These are phyloP conservation scores for Temnothorax nylanderi DNA, from an alignment of 1,140 invertebrate genomes.

Conservation along the genomic window DNA sequence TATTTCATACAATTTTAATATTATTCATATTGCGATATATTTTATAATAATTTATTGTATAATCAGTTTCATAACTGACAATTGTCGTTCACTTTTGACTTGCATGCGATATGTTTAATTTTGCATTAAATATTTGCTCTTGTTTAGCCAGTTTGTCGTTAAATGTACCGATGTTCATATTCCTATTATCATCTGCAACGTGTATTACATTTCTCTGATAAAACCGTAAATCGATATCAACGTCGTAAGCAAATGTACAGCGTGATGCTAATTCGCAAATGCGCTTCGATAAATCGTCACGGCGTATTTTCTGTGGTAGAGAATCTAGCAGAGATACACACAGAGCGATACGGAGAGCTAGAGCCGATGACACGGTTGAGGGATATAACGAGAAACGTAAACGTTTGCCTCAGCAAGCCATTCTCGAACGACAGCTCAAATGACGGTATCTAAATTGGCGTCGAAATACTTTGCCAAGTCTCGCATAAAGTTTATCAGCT, in stretches of 20 bases:
- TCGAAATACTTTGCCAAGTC: constrained; percentile 47
- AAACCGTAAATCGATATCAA: constrained; percentile 50
- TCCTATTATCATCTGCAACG: not conserved
- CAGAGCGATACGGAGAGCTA: constrained; percentile 33
- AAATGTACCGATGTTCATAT: not conserved
- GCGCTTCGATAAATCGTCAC: constrained; percentile 78
- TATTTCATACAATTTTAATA: not conserved
- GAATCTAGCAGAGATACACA: constrained; percentile 23
- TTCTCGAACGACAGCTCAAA: constrained; percentile 50
- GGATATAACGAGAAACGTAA: constrained; percentile 69
- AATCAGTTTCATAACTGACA: constrained; percentile 22
- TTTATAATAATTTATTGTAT: not conserved
- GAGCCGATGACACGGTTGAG: constrained; percentile 28
- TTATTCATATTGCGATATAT: not conserved
- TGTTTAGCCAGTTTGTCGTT: not conserved
- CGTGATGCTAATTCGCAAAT: constrained; percentile 76
- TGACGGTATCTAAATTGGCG: constrained; percentile 50
- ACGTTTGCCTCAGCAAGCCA: constrained; percentile 64
- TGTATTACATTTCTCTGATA: not conserved
- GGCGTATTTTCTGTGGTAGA: constrained; percentile 75
- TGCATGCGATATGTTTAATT: not conserved
- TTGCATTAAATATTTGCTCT: not conserved
- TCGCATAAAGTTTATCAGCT: constrained; percentile 50
- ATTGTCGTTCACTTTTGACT: not conserved
- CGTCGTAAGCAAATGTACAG: constrained; percentile 68